A percentile compares a stretch with the other conserved stretches of the same genome.
These are phyloP conservation scores for Grapholita molesta DNA, from an alignment of 1,140 invertebrate genomes.

Conservation along the genomic window DNA sequence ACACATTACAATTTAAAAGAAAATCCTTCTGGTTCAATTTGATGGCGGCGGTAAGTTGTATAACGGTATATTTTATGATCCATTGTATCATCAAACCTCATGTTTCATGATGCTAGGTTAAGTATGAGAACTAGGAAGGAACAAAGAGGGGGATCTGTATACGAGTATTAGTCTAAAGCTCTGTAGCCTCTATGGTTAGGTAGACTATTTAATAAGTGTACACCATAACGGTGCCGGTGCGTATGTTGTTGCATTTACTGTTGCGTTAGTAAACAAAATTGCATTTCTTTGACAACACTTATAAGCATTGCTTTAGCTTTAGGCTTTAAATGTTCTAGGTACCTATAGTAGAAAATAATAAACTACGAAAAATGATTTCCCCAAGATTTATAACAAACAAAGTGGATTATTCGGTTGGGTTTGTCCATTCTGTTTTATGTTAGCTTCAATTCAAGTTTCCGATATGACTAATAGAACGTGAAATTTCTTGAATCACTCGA, in stretches of 20 bases:
- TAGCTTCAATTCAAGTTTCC: background rate
- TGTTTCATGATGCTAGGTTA: background rate
- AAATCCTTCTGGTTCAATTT: background rate
- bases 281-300: no score
- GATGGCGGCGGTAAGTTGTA: background rate
- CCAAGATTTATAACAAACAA: background rate
- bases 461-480: background rate
- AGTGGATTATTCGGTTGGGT: background rate
- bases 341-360: background rate
- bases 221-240: background rate
- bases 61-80: conserved; percentile 13
- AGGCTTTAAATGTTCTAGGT: no score
- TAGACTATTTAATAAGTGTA: background rate
- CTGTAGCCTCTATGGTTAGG: background rate
- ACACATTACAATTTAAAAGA: conserved; percentile 3
- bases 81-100: background rate
- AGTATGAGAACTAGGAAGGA: background rate
- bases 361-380: background rate
- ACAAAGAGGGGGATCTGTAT: background rate
- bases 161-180: no score
- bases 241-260: background rate
- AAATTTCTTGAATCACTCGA: background rate
- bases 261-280: background rate
- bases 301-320: no score
- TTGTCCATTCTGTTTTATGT: background rate